Evolutionary conservation across 2,888 invertebrate species (phyloP), one percentile per base, ranked within the genome.

Genomic region (Heteropelma amictum): DNA sequence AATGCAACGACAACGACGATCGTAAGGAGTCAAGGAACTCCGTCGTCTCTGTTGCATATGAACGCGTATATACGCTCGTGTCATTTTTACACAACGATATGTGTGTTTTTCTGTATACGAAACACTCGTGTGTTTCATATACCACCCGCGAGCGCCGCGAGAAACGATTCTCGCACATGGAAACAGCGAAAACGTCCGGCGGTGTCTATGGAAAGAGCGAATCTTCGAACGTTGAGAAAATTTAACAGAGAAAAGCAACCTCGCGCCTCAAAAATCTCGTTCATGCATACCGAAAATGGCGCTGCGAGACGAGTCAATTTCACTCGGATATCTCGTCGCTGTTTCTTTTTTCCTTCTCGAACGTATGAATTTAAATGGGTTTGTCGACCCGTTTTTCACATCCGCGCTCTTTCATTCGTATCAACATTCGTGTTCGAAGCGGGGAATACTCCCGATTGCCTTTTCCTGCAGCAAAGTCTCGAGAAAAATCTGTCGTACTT

Each of bases 21-120:
- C 71, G 72, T 68, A 60, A 54, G 80, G 81, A 85, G 83, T 83
- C 82, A 83, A 86, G 83, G 83, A 85, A 85, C 84, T 82, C 80
- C 8, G 10, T 17, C 72, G 56, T 21, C 49, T 35, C 68, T 54
- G 5, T 1, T 19, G 19, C 40, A 28, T 21, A 23, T 49, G 21
- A 26, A 45, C 12, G 26, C 23, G 21, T 21, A 35, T 12, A 28
- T 21, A 14, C n/a, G 10, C 14, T 12, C 12, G 7, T 19, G 30
- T 1, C 61, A 23, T 38, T 47, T 63, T 38, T 28, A 23, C 19
- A 19, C 8, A 17, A 19, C 21, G 10, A 4, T 28, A 28, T 28
- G 5, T 30, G 8, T n/a, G 33, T n/a, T 19, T 65, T 54, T 53
- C 30, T 28, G 60, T 53, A 53, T 56, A 28, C 30, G 42, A n/a